These are phyloP conservation scores for Coelinius sp. DNA, from an alignment of 2,888 invertebrate genomes.

Conservation along the genomic window DNA sequence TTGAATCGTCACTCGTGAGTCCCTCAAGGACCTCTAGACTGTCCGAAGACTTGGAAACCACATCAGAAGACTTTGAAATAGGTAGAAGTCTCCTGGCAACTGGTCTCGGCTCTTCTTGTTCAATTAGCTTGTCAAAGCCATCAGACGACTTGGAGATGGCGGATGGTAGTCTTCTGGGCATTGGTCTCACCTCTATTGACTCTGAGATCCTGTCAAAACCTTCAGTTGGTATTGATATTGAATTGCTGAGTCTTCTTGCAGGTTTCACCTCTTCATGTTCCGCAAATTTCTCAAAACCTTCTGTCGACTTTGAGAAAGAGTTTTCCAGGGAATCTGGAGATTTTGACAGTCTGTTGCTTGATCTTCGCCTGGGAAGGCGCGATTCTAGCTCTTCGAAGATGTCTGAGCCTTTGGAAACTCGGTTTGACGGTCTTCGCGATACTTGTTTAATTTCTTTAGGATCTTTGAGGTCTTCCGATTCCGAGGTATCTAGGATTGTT, in stretches of 20 bases:
- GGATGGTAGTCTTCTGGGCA: constrained; percentile 24
- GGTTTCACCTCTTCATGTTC: constrained; percentile 52
- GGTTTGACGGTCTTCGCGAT: constrained; percentile 54
- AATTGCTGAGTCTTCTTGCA: constrained; percentile 47
- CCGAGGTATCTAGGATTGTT: constrained; percentile 31
- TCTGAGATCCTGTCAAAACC: constrained; percentile 35
- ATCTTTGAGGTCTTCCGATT: constrained; percentile 46
- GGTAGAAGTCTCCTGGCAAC: constrained; percentile 40
- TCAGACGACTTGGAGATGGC: constrained; percentile 61
- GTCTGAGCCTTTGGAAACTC: constrained; percentile 58
- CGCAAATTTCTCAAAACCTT: constrained; percentile 60
- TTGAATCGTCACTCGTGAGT: constrained; percentile 53
- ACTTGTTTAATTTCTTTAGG: constrained; percentile 50
- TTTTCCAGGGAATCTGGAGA: constrained; percentile 65
- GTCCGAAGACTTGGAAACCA: constrained; percentile 62
- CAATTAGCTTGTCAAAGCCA: constrained; percentile 40
- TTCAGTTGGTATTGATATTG: constrained; percentile 62
- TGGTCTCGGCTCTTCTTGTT: constrained; percentile 41
- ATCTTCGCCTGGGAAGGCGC: constrained; percentile 57
- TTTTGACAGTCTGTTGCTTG: constrained; percentile 60
- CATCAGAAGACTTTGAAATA: constrained; percentile 56
- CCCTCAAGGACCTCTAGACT: constrained; percentile 62
- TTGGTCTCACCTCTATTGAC: constrained; percentile 1
- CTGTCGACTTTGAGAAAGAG: constrained; percentile 62
- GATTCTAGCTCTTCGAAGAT: constrained; percentile 60